These are phyloP conservation scores for Dromaius novaehollandiae DNA, from an alignment of 2,113 vertebrate genomes.

Conservation along the genomic window DNA sequence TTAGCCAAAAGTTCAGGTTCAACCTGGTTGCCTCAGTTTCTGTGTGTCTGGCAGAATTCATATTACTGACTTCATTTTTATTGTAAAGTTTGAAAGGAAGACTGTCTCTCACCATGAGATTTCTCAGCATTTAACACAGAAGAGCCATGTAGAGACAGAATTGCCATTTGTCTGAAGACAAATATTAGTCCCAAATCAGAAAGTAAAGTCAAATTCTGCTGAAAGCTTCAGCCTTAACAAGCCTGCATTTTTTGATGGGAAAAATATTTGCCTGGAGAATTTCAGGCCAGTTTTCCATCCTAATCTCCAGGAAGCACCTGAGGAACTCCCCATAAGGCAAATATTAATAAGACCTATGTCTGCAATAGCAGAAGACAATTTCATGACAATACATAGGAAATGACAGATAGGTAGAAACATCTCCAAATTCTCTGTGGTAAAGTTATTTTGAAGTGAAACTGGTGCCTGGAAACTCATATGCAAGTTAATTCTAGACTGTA, in stretches of 20 bases:
- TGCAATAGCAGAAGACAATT: background rate
- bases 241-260: too few species aligned
- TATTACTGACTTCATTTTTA: background rate
- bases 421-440: background rate
- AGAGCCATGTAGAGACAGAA: background rate
- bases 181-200: background rate
- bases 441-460: background rate
- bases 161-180: background rate
- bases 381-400: background rate
- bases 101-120: background rate
- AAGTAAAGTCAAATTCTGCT: background rate
- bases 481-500: background rate
- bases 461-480: background rate
- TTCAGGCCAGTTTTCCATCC: background rate
- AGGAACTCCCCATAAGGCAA: background rate
- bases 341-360: background rate
- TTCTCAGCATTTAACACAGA: background rate
- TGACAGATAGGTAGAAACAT: background rate
- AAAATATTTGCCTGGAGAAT: background rate
- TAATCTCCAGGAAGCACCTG: background rate
- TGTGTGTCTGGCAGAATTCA: background rate
- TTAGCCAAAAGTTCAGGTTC: background rate
- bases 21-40: background rate
- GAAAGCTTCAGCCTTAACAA: background rate
- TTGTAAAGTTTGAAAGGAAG: background rate